These are phyloP conservation scores for Galeruca laticollis DNA, from an alignment of 2,888 invertebrate species.

Conservation along the genomic window DNA sequence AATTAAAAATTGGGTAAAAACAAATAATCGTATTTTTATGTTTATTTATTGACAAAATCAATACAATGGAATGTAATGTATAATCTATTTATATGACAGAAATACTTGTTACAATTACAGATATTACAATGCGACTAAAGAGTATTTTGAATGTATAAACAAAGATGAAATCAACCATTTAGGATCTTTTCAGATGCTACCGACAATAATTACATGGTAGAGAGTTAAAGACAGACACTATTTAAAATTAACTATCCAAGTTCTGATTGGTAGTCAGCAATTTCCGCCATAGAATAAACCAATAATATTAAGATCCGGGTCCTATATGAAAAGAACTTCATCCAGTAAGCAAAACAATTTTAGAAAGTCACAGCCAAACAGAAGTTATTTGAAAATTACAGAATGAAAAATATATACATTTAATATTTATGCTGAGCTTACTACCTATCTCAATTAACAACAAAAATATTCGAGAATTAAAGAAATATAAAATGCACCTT, in stretches of 20 bases:
- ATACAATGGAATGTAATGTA: constrained; percentile 44
- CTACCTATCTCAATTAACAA: constrained; percentile 33
- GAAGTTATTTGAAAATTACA: constrained; percentile 50
- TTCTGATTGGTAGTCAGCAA: no score
- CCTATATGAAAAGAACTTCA: neutral
- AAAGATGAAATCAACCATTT: constrained; percentile 22
- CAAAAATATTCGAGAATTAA: constrained; percentile 16
- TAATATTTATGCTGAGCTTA: constrained; percentile 31
- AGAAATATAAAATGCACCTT: constrained; percentile 12
- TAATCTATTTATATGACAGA: constrained; percentile 28
- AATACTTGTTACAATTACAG: constrained; percentile 6
- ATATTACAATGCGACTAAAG: constrained; percentile 22
- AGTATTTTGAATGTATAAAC: constrained; percentile 28
- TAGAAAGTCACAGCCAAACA: constrained; percentile 61
- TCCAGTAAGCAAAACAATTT: constrained; percentile 34
- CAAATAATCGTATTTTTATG: neutral
- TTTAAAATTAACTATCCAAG: neutral
- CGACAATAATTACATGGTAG: neutral
- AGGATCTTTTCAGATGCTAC: neutral
- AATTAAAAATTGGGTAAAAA: no score
- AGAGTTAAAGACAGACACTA: neutral
- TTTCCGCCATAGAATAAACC: no score
- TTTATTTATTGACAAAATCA: constrained; percentile 37
- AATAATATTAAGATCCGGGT: no score
- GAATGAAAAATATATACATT: constrained; percentile 40